phyloP scores from a whole-genome alignment of 2,797 vertebrate species.

The Alca torda region DNA sequence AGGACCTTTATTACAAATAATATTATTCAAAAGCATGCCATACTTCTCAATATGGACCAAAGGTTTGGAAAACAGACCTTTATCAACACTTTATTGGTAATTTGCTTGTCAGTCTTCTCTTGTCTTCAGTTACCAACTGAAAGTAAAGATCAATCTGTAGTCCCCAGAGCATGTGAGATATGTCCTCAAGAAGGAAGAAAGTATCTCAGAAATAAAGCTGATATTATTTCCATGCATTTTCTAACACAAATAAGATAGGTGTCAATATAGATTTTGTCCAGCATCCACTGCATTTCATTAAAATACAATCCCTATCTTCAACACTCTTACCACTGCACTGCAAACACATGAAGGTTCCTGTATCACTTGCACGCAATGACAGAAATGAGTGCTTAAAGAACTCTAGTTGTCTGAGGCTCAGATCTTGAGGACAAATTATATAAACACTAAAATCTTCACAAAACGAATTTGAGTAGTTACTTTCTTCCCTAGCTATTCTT shows the following conservation, averaged over 20 bases:
- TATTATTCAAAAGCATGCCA: neutral
- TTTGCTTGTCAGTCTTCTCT: neutral
- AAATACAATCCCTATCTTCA: neutral
- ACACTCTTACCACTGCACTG: neutral
- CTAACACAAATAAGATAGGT: neutral
- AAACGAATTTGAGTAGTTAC: neutral
- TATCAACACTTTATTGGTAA: neutral
- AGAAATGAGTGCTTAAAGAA: neutral
- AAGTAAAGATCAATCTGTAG: neutral
- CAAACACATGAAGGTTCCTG: neutral
- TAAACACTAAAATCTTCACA: neutral
- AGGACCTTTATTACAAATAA: neutral
- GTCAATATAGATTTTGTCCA: neutral
- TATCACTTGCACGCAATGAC: neutral
- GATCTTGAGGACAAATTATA: neutral
- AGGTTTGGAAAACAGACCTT: neutral
- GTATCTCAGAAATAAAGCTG: neutral
- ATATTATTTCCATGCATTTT: neutral
- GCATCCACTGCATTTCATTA: neutral
- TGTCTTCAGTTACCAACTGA: neutral
- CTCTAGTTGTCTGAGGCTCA: neutral
- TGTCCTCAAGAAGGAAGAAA: neutral
- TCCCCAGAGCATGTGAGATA: neutral
- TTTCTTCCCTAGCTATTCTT: neutral
- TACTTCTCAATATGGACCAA: neutral